phyloP scores from a whole-genome alignment of 2,113 vertebrate species.

The Lates calcarifer region DNA sequence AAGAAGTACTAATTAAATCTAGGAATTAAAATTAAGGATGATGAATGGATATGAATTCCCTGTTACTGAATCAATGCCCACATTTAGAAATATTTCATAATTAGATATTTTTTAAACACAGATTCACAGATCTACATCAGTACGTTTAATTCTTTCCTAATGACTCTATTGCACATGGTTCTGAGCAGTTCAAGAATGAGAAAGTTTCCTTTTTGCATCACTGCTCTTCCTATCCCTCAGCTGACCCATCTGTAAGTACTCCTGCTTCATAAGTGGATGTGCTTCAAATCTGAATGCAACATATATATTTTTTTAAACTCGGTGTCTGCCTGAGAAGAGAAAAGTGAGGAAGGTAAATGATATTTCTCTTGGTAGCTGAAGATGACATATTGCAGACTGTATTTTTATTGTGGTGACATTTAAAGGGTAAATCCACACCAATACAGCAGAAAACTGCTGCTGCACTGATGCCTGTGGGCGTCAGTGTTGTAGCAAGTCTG shows the following conservation, averaged over 20 bases:
- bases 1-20: slow-evolving; percentile 29
- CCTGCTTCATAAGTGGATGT: slow-evolving; percentile 45
- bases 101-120: background rate
- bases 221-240: slow-evolving; percentile 28
- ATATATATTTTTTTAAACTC: slow-evolving; percentile 16
- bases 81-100: background rate
- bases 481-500: slow-evolving; percentile 37
- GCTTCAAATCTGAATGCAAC: slow-evolving; percentile 32
- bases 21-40: slow-evolving; percentile 5
- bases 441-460: slow-evolving; percentile 41
- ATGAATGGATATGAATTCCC: slow-evolving; percentile 7
- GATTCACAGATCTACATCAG: background rate
- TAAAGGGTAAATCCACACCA: slow-evolving; percentile 52
- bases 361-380: slow-evolving; percentile 8
- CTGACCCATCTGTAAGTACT: slow-evolving; percentile 49
- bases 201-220: slow-evolving; percentile 24
- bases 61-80: slow-evolving; percentile 1
- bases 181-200: slow-evolving; percentile 33
- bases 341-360: slow-evolving; percentile 7
- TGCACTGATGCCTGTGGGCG: slow-evolving; percentile 32
- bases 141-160: background rate
- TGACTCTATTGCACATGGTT: slow-evolving; percentile 4
- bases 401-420: slow-evolving; percentile 56
- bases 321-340: background rate
- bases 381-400: slow-evolving; percentile 34